Percentiles rank a stretch among this genome's conserved stretches.
Conservation (phyloP, 2,113 vertebrate genomes). For the Pelodiscus sinensis region DNA sequence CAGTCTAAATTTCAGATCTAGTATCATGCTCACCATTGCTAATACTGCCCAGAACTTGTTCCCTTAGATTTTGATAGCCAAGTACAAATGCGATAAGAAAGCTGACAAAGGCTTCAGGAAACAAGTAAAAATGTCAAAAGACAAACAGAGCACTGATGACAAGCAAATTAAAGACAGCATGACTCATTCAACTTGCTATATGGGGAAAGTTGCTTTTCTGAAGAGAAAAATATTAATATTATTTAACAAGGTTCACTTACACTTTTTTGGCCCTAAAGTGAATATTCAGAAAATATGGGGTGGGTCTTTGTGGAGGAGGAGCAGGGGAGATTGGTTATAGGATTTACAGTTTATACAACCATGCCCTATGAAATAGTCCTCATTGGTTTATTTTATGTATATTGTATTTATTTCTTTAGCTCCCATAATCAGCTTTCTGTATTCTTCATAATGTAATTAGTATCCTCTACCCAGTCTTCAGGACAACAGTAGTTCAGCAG, state of each 20-base stretch:
- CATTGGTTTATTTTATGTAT: neutral
- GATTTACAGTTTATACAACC: neutral
- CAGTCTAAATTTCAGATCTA: slow-evolving; percentile 41
- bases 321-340: fast-evolving
- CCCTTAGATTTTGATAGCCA: neutral
- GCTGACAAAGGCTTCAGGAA: slow-evolving; percentile 17
- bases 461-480: slow-evolving; percentile 18
- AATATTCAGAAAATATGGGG: neutral
- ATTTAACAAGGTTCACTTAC: neutral
- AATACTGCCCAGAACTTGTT: neutral
- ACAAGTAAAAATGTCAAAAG: slow-evolving; percentile 22
- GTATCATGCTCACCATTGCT: neutral
- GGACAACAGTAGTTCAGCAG: slow-evolving; percentile 2
- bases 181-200: neutral
- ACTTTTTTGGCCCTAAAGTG: neutral
- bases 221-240: neutral
- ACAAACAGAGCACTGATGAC: neutral
- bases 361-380: neutral
- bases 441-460: slow-evolving; percentile 40
- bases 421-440: neutral
- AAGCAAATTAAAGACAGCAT: neutral
- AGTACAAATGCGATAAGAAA: slow-evolving; percentile 35
- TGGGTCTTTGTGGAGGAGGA: neutral
- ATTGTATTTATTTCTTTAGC: slow-evolving; percentile 9
- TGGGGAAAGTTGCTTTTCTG: neutral